phyloP scores from a whole-genome alignment of 2,888 invertebrate genomes.

The Eurytoma adleriae region DNA sequence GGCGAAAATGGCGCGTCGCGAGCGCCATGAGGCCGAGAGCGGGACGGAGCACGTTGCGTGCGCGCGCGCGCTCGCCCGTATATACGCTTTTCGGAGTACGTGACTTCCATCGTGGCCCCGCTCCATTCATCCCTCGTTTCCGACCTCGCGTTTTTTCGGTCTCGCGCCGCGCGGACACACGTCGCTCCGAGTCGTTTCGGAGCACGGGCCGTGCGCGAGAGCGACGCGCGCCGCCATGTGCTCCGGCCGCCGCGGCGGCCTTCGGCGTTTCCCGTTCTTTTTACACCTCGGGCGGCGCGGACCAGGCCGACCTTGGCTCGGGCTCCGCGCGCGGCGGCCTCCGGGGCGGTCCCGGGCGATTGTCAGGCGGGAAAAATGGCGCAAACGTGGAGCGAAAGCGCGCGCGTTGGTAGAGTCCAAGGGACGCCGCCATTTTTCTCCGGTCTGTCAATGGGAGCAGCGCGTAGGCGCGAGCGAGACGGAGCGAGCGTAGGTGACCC shows the following conservation, averaged over 20 bases:
- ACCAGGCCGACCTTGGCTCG: too few relatives aligned
- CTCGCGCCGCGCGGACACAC: not conserved
- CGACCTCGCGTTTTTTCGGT: not conserved
- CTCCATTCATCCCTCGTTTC: too few relatives aligned
- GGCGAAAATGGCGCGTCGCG: conserved; percentile 55
- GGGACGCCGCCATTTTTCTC: conserved; percentile 56
- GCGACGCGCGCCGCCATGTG: not conserved
- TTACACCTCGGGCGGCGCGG: too few relatives aligned
- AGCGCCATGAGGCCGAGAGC: conserved; percentile 50
- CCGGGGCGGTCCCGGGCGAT: too few relatives aligned
- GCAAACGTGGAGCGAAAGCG: conserved; percentile 31
- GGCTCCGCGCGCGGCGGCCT: too few relatives aligned
- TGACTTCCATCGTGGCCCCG: not conserved
- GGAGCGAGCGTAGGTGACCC: too few relatives aligned
- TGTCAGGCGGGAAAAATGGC: conserved; percentile 1
- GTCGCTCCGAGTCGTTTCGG: not conserved
- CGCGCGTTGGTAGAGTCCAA: conserved; percentile 50
- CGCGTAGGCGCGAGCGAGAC: not conserved
- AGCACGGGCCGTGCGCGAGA: not conserved
- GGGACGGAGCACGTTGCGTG: conserved; percentile 6
- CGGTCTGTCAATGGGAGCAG: conserved; percentile 32
- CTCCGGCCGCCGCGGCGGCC: not conserved
- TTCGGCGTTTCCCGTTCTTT: not conserved
- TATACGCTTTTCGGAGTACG: conserved; percentile 13
- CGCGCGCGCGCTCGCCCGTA: conserved; percentile 45